Percentiles rank a stretch among this genome's conserved stretches.
These are phyloP conservation scores for Anhinga anhinga DNA, from an alignment of 2,113 vertebrate genomes.

Conservation along the genomic window DNA sequence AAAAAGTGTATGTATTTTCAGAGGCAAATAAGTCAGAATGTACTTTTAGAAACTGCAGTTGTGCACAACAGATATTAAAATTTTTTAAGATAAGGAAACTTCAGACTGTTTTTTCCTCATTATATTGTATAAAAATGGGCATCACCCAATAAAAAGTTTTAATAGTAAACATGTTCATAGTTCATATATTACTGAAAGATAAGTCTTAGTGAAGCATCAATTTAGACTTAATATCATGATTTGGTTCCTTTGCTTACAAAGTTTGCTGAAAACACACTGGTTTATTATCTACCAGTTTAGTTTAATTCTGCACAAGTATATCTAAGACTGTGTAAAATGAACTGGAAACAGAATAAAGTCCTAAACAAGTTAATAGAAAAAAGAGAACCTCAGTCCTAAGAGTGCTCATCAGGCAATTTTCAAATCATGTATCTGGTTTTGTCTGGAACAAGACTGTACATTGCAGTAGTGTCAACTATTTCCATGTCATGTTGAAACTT, in stretches of 20 bases:
- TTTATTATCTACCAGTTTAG: background rate
- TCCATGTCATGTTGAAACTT: constrained; percentile 3
- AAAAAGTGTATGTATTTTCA: background rate
- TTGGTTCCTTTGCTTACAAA: background rate
- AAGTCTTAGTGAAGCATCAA: background rate
- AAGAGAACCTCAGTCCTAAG: background rate
- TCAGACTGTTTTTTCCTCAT: background rate
- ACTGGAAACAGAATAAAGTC: background rate
- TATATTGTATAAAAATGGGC: background rate
- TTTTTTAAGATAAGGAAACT: background rate
- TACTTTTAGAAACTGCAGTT: background rate
- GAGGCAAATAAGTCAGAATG: background rate
- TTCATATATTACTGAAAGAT: background rate
- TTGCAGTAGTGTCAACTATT: background rate
- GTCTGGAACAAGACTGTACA: constrained; percentile 4
- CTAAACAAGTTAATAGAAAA: background rate
- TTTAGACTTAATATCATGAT: background rate
- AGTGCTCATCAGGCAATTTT: constrained; percentile 1
- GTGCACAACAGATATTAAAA: background rate
- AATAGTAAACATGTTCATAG: background rate
- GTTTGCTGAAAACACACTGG: background rate
- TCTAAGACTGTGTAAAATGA: background rate
- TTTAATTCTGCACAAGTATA: background rate
- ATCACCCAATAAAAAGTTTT: background rate
- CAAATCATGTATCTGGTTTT: constrained; percentile 22